phyloP scores from a whole-genome alignment of 2,888 invertebrate genomes.

The Ornithoptera priamus region DNA sequence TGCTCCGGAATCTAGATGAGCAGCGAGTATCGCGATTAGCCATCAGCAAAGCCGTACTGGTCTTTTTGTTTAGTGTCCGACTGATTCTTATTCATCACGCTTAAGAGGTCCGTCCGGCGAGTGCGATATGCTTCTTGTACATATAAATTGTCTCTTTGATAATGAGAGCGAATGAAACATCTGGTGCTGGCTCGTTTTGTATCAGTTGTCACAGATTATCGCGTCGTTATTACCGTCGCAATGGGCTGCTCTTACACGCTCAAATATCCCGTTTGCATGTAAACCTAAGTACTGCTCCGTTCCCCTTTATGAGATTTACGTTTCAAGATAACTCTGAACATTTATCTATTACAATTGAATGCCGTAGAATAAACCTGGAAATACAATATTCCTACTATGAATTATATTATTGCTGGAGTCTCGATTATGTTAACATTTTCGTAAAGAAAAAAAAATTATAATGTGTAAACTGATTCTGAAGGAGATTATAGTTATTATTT shows the following conservation, averaged over 20 bases:
- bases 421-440: too few species aligned
- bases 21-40: constrained; percentile 52
- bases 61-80: constrained; percentile 49
- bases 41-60: constrained; percentile 49
- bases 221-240: constrained; percentile 18
- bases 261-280: constrained; percentile 20
- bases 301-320: constrained; percentile 25
- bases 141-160: constrained; percentile 33
- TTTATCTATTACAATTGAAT: constrained; percentile 19
- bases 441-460: too few species aligned
- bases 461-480: too few species aligned
- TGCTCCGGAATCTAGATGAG: constrained; percentile 59
- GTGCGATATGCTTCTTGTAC: constrained; percentile 35
- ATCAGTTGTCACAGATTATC: constrained; percentile 23
- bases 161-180: constrained; percentile 33
- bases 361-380: not conserved
- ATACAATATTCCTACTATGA: too few species aligned
- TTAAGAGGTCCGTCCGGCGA: constrained; percentile 28
- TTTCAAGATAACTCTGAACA: constrained; percentile 12
- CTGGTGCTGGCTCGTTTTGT: constrained; percentile 20
- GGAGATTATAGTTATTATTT: too few species aligned
- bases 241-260: constrained; percentile 3
- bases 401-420: too few species aligned
- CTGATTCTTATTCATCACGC: constrained; percentile 40
- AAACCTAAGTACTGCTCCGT: constrained; percentile 15